Evolutionary conservation across 2,888 invertebrate species (phyloP), one percentile per base, ranked within the genome.

Genomic region (Leucophenga montana): DNA sequence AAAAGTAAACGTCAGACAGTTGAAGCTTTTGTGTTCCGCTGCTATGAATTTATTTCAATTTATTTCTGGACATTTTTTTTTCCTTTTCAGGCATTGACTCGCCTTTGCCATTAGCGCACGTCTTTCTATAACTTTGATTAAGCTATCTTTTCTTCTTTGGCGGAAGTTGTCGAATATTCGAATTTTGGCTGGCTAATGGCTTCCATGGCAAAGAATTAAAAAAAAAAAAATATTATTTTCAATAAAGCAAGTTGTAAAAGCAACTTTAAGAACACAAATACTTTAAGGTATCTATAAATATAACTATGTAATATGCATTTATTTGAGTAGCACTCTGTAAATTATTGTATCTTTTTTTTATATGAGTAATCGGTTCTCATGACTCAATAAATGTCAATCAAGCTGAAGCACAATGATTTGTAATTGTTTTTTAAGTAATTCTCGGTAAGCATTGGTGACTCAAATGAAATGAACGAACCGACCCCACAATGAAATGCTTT

Each of bases 31-130:
- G 50, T 50, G n/a, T 46, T 46, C 46, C 46, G 46, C 8, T 46
- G 50, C 18, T 50, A 18, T 50, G 50, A n/a, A 50, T 50, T 50
- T 50, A 50, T 50, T 50, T 50, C 50, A 50, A 50, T 50, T 50
- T 50, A 50, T 50, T 50, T 50, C n/a, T 46, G 46, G 3, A 13
- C 46, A 46, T 50, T 4, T n/a, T 18, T 50, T 50, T 50, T 13
- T 50, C 50, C 50, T 50, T 50, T 50, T 50, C 6, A 50, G n/a
- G 16, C 50, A 50, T 50, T 50, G 50, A 50, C 5, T 50, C 3
- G 39, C 39, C 1, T 50, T 50, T n/a, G 50, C 50, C 50, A 39
- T 39, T 39, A 39, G 39, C 39, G 39, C 39, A 39, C 39, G 39
- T 39, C 39, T 39, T n/a, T n/a, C 39, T 39, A 39, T 39, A 39